Conservation (phyloP, 2,797 vertebrate genomes). For the Helicolenus hilgendorfi region DNA sequence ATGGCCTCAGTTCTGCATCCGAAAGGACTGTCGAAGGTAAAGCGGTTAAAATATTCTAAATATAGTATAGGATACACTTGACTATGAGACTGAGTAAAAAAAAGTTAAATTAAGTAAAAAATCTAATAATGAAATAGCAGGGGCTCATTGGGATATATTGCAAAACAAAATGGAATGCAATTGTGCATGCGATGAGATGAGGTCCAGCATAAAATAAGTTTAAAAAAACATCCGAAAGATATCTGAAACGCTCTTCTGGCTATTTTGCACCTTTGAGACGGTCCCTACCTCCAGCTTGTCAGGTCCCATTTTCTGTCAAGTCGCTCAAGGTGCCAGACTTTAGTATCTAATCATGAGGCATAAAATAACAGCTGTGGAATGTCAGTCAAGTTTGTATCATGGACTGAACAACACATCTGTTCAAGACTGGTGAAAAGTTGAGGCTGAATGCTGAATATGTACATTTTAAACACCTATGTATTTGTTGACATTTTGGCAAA, state of each 20-base stretch:
- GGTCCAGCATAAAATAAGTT: neutral
- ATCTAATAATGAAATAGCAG: neutral
- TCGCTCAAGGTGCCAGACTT: neutral
- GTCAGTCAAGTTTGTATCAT: neutral
- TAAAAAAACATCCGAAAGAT: neutral
- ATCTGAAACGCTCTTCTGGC: neutral
- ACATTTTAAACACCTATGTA: neutral
- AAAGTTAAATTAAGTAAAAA: neutral
- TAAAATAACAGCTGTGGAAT: neutral
- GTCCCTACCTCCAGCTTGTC: too few species aligned
- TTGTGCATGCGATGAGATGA: neutral
- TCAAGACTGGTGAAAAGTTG: neutral
- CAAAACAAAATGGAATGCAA: neutral
- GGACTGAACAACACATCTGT: neutral
- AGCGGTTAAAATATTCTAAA: neutral
- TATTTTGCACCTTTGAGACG: neutral
- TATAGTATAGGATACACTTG: neutral
- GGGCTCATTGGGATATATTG: neutral
- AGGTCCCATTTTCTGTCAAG: neutral
- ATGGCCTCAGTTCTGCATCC: too few species aligned
- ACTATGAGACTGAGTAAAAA: too few species aligned
- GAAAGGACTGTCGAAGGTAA: neutral
- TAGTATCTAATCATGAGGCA: neutral
- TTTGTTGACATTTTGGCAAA: neutral
- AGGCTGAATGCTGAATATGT: neutral